A percentile compares a stretch with the other conserved stretches of the same genome.
These are phyloP conservation scores for Lymantria monacha DNA, from an alignment of 2,888 invertebrate species.

Conservation along the genomic window DNA sequence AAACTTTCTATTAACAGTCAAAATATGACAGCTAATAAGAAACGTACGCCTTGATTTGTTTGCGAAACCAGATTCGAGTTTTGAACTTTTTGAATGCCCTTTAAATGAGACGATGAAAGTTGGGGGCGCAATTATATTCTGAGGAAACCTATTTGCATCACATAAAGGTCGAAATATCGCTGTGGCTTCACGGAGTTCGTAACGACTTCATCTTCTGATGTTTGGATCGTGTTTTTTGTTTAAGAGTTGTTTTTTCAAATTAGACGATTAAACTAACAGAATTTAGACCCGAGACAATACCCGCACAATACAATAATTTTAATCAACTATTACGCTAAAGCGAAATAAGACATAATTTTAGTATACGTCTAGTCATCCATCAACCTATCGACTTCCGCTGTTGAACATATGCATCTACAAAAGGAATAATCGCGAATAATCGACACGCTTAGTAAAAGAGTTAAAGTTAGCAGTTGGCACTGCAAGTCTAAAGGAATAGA, in stretches of 20 bases:
- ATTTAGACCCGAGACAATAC: no score
- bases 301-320: no score
- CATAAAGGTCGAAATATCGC: conserved; percentile 28
- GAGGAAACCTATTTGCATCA: conserved; percentile 45
- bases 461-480: no score
- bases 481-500: no score
- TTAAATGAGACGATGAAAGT: conserved; percentile 45
- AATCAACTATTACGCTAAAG: no score
- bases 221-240: background rate
- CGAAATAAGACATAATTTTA: no score
- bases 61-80: conserved; percentile 45
- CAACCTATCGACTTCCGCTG: no score
- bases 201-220: conserved; percentile 25
- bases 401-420: no score
- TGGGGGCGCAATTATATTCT: conserved; percentile 44
- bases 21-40: conserved; percentile 8
- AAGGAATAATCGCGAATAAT: no score
- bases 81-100: conserved; percentile 48
- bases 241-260: background rate
- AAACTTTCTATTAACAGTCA: background rate
- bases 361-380: no score
- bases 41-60: conserved; percentile 31
- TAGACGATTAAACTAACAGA: no score
- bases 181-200: conserved; percentile 17
- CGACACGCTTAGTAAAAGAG: no score